These are phyloP conservation scores for Drosophila tristis DNA, from an alignment of 1,140 invertebrate genomes.

Conservation along the genomic window DNA sequence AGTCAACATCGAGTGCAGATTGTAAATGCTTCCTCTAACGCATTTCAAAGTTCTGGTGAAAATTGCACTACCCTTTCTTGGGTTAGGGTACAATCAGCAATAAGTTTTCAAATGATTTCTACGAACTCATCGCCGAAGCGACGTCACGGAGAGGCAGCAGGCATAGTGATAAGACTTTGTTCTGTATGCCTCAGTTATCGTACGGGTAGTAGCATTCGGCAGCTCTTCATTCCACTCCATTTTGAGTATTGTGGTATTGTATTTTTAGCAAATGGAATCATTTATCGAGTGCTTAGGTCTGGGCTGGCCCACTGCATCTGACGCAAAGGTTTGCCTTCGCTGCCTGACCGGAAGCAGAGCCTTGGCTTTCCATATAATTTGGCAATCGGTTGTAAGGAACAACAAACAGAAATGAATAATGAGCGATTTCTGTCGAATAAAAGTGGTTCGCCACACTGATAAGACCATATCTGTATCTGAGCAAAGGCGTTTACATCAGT, in stretches of 20 bases:
- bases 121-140: constrained; percentile 12
- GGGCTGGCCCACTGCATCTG: background rate
- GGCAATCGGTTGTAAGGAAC: constrained; percentile 7
- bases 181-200: background rate
- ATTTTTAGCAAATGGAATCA: constrained; percentile 10
- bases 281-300: background rate
- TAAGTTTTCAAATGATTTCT: background rate
- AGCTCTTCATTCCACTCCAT: background rate
- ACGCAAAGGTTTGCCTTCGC: background rate
- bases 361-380: constrained; percentile 22
- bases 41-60: no score
- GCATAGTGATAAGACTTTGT: constrained; percentile 7
- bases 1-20: no score
- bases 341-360: constrained; percentile 19
- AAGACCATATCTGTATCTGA: constrained; percentile 24
- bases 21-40: no score
- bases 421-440: constrained; percentile 50
- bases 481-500: constrained; percentile 63
- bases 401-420: constrained; percentile 64
- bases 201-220: constrained; percentile 16
- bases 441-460: constrained; percentile 30
- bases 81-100: background rate
- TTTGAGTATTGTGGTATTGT: background rate
- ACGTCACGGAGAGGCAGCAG: constrained; percentile 9
- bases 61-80: no score